phyloP scores from a whole-genome alignment of 2,797 vertebrate genomes.

The Darevskia mixta region DNA sequence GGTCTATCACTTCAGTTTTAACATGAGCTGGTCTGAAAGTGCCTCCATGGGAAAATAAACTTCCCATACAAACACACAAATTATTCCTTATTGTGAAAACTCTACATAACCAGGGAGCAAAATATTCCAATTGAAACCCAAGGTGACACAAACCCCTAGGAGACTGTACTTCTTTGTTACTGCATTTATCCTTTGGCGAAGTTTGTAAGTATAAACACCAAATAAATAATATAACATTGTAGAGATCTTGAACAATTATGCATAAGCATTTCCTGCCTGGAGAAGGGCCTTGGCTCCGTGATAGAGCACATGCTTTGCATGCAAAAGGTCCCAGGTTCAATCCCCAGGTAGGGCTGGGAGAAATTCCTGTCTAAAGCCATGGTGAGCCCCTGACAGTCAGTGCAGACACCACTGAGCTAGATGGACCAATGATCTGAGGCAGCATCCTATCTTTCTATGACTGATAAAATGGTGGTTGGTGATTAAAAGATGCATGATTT shows the following conservation, averaged over 20 bases:
- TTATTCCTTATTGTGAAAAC: not conserved
- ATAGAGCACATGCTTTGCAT: too few relatives aligned
- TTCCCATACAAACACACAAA: not conserved
- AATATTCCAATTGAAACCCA: not conserved
- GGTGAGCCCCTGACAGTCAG: too few relatives aligned
- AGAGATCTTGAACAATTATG: not conserved
- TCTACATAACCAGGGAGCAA: not conserved
- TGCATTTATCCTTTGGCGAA: constrained; percentile 27
- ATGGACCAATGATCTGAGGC: too few relatives aligned
- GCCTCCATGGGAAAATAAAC: not conserved
- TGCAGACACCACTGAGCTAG: too few relatives aligned
- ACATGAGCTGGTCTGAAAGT: not conserved
- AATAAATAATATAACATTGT: not conserved
- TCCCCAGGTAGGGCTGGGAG: too few relatives aligned
- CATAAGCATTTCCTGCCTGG: not conserved
- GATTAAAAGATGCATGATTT: constrained; percentile 14
- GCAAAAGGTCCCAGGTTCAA: too few relatives aligned
- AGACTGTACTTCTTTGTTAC: not conserved
- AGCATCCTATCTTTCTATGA: too few relatives aligned
- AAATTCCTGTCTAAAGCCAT: too few relatives aligned
- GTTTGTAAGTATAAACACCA: not conserved
- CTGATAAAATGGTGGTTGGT: not conserved
- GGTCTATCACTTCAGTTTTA: not conserved
- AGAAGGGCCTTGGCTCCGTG: too few relatives aligned
- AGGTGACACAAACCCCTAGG: not conserved